Evolutionary conservation across 2,797 vertebrate species (phyloP).

Genomic region (Microcaecilia unicolor): DNA sequence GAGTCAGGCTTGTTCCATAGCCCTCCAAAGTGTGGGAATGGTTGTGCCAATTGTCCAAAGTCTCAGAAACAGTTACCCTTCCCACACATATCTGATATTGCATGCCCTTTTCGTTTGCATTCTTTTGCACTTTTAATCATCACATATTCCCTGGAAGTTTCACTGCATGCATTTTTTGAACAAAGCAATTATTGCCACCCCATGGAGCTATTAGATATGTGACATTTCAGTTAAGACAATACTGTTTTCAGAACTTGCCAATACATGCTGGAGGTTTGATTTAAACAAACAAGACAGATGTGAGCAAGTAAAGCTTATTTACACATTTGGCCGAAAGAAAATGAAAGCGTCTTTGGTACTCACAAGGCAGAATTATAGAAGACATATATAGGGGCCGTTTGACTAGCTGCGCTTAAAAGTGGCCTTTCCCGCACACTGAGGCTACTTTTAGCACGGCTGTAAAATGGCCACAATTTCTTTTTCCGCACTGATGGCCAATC

Average conservation of each 20-base stretch:
- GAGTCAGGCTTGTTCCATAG: constrained; percentile 6
- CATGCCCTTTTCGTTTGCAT: not conserved
- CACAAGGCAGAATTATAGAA: not conserved
- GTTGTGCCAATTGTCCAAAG: constrained; percentile 2
- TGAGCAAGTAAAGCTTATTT: not conserved
- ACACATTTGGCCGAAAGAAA: not conserved
- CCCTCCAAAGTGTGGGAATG: accelerated
- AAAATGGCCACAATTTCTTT: too few relatives aligned
- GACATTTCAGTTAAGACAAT: constrained; percentile 21
- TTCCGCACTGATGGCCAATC: too few relatives aligned
- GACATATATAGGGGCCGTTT: not conserved
- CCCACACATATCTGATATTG: not conserved
- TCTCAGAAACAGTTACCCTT: not conserved
- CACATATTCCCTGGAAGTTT: not conserved
- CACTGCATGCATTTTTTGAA: not conserved
- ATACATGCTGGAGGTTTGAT: constrained; percentile 7
- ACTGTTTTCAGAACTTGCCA: constrained; percentile 8
- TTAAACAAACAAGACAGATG: constrained; percentile 1
- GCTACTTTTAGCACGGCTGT: too few relatives aligned
- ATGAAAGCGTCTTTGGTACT: not conserved
- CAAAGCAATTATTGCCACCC: constrained; percentile 1
- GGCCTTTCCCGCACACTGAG: too few relatives aligned
- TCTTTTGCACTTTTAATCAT: constrained; percentile 9
- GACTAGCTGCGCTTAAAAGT: too few relatives aligned
- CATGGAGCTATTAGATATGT: constrained; percentile 1